Base-by-base conservation (phyloP, 2,888 invertebrate genomes). In the Eupithecia exiguata region DNA sequence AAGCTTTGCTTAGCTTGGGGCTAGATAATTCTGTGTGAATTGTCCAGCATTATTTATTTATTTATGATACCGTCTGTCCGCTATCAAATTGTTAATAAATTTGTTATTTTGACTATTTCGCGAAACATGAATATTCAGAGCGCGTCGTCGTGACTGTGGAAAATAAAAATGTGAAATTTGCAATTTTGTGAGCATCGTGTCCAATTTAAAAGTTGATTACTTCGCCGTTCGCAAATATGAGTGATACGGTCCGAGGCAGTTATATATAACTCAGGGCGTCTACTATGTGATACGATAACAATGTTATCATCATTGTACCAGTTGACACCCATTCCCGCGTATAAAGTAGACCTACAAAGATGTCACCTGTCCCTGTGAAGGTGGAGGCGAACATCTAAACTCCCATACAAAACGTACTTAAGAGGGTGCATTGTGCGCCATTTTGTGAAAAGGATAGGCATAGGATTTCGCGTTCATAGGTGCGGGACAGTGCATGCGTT, bases 121-220 rank as follows among this genome's bases (percentile, higher is more conserved):
- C 12, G 66, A 21, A 16, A 12, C 66, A 66, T 66, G 40, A 66
- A 66, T 66, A 68, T 58, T 68, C 46, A 68, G 46, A 18, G 30
- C 30, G 30, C 46, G 68, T 46, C 46, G 68, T 46, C 46, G 68
- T 68, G 68, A 68, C 30, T 68, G 35, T 35, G 36, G 36, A 12
- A 38, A 53, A 71, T 10, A 38, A 30, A 67, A 71, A 71, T 38
- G 43, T 58, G 25, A 36, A 67, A 67, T 43, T 71, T 40, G 61
- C 71, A 68, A 67, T 61, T 67, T 68, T 40, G 53, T 67, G 58
- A 38, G 53, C 63, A 61, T 69, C 61, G 67, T 30, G 30, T 61
- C 70, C 70, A 70, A 74, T 74, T 74, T 74, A 70, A 70, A 74
- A 74, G 40, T 70, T 74, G 68, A 74, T 68, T 70, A 70, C 68